Base-by-base conservation (phyloP, 2,888 invertebrate genomes). In the Machimus atricapillus region DNA sequence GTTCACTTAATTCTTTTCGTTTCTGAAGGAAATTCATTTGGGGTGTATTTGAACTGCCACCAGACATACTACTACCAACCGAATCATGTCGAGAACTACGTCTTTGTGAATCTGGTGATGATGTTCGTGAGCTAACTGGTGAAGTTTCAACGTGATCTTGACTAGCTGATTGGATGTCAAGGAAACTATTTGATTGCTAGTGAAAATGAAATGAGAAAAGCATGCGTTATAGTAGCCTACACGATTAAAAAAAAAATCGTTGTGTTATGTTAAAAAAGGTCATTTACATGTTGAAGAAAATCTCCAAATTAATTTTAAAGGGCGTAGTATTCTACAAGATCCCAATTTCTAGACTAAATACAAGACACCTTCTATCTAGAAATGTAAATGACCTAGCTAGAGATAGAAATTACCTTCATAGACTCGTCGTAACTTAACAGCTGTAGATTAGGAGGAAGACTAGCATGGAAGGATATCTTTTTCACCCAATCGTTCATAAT, bases 401-500 rank as follows among this genome's bases (percentile, higher is more conserved):
- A 74, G 0, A 16, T n/a, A 56, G 40, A 66, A 82, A 88, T 86
- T 89, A 94, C 95, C 93, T 94, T 94, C 89, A 94, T 94, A 7
- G 94, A 94, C 88, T 95, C 94, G 90, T 96, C 96, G 92, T 97
- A 97, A 89, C 97, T 97, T 85, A 97, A 94, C 52, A 98, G 94
- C 92, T 98, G 98, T 91, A 97, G 94, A 91, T 96, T 96, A 16
- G 98, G 98, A 16, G 98, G 97, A 89, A 98, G 94, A 90, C 95
- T 94, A 16, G 99, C 98, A 93, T 98, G 98, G 95, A 98, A 98
- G 86, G 96, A 95, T 89, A 99, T 96, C 93, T 98, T 98, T 91
- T 96, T 96, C 19, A 97, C 95, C 98, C 98, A 98, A 88, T 97
- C 97, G 90, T 95, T 94, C 96, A 98, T 95, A 87, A 96, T 95